phyloP scores from a whole-genome alignment of 2,797 vertebrate genomes.

The Pitangus sulphuratus region DNA sequence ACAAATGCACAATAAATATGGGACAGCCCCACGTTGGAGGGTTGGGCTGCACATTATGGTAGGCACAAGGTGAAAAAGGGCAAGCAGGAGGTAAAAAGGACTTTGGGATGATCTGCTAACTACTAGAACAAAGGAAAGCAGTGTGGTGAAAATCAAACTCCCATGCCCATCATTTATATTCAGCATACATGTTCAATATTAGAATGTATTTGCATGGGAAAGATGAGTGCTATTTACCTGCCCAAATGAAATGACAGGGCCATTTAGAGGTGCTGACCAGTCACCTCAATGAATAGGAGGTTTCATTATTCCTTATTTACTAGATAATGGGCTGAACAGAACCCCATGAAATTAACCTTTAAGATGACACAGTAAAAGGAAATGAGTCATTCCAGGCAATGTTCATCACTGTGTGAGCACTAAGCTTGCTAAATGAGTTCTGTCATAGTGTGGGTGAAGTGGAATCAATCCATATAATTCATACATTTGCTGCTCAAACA shows the following conservation, averaged over 20 bases:
- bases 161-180: neutral
- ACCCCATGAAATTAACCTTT: conserved; percentile 51
- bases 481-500: conserved; percentile 9
- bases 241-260: neutral
- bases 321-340: neutral
- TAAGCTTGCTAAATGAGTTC: conserved; percentile 4
- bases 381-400: conserved; percentile 34
- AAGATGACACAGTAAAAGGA: conserved; percentile 37
- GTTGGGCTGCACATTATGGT: neutral
- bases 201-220: neutral
- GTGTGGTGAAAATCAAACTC: neutral
- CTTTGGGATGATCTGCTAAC: neutral
- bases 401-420: conserved; percentile 31
- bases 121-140: neutral
- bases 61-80: neutral
- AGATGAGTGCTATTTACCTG: neutral
- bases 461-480: conserved; percentile 36
- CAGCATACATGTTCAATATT: rapidly evolving
- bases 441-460: conserved; percentile 38
- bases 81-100: neutral
- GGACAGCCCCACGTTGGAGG: no score
- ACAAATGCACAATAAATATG: neutral
- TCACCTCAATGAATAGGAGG: neutral
- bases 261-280: neutral
- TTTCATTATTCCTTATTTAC: conserved; percentile 2